These are phyloP conservation scores for Gonatopus flavifemur DNA, from an alignment of 1,140 invertebrate species.

Conservation along the genomic window DNA sequence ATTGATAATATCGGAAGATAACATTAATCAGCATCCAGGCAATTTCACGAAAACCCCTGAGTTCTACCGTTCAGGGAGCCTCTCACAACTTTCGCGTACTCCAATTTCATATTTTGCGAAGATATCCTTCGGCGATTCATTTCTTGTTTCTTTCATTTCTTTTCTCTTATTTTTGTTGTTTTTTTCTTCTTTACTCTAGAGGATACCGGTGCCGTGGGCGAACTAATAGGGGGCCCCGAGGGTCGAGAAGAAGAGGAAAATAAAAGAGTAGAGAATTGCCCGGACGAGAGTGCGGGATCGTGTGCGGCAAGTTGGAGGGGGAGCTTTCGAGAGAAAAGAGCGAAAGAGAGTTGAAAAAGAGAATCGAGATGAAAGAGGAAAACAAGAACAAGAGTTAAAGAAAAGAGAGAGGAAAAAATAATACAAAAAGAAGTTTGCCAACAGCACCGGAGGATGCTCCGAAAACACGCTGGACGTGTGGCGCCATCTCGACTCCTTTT, in stretches of 20 bases:
- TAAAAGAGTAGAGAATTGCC: slow-evolving; percentile 18
- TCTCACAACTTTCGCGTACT: slow-evolving; percentile 23
- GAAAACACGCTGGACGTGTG: slow-evolving; percentile 47
- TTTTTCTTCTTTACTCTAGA: slow-evolving; percentile 5
- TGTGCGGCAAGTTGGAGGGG: slow-evolving; percentile 12
- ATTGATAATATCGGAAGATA: too few species aligned
- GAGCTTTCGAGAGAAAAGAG: slow-evolving; percentile 16
- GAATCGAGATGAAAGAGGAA: slow-evolving; percentile 8
- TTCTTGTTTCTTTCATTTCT: not conserved
- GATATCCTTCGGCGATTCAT: slow-evolving; percentile 5
- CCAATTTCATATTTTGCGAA: slow-evolving; percentile 32
- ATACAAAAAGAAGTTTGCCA: slow-evolving; percentile 45
- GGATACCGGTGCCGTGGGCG: slow-evolving; percentile 29
- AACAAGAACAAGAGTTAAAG: slow-evolving; percentile 10
- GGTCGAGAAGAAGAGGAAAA: slow-evolving; percentile 15
- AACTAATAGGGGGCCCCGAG: slow-evolving; percentile 29
- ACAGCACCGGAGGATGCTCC: slow-evolving; percentile 50
- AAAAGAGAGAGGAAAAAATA: slow-evolving; percentile 26
- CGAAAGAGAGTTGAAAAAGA: slow-evolving; percentile 19
- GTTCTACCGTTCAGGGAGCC: not conserved
- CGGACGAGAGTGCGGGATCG: slow-evolving; percentile 19
- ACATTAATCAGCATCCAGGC: not conserved
- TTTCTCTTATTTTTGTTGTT: not conserved
- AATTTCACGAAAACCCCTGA: not conserved
- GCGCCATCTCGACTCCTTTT: slow-evolving; percentile 44